Conservation (phyloP, 2,113 vertebrate genomes). For the Gallinago paraguaiae region DNA sequence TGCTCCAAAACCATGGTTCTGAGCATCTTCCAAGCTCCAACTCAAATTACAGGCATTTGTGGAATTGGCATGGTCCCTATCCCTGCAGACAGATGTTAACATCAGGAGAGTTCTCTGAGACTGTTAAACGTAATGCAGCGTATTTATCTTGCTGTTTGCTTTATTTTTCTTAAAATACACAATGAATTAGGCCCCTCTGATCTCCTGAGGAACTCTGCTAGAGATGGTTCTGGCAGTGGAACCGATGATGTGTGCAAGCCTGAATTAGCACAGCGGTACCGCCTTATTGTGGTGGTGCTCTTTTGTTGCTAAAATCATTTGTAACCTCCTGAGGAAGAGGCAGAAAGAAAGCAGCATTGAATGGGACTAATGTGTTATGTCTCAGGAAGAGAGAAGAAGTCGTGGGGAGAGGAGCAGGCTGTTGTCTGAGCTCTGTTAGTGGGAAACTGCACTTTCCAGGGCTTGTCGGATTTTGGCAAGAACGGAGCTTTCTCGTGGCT, state of each 20-base stretch:
- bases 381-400: not conserved
- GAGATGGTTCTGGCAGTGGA: not conserved
- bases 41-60: slow-evolving; percentile 55
- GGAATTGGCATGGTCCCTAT: not conserved
- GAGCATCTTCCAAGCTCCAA: slow-evolving; percentile 14
- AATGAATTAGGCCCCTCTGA: not conserved
- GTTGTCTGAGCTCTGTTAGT: not conserved
- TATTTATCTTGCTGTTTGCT: not conserved
- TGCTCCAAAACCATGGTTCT: not conserved
- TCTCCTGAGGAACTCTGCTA: not conserved
- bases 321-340: not conserved
- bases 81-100: slow-evolving; percentile 33
- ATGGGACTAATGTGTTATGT: not conserved
- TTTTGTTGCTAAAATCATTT: not conserved
- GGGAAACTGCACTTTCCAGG: not conserved
- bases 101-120: not conserved
- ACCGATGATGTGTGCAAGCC: not conserved
- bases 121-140: not conserved
- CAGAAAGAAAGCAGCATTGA: not conserved
- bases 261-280: not conserved
- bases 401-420: not conserved
- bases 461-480: not conserved
- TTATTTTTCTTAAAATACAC: not conserved
- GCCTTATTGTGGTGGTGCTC: not conserved
- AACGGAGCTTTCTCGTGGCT: not conserved